Base-by-base conservation (phyloP, 2,113 vertebrate species). In the Petrocephalus microphthalmus region DNA sequence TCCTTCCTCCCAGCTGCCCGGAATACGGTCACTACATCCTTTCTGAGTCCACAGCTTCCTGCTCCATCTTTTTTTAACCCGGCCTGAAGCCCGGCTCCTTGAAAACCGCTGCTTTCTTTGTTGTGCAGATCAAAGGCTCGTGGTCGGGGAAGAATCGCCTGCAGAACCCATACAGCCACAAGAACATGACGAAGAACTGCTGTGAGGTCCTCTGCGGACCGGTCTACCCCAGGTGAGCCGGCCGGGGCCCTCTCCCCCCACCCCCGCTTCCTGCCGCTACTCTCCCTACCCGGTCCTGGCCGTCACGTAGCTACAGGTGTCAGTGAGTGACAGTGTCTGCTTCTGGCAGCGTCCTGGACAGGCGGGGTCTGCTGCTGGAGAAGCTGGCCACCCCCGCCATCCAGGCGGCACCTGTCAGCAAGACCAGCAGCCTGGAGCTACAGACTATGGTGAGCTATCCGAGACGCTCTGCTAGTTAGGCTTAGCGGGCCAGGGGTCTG, bases 91-190 rank as follows among this genome's bases (percentile, higher is more conserved):
- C 10, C 19, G 37, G 25, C 33, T 45, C 10, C 22, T 15, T 19
- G 86, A 25, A 51, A 88, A 3, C 19, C 57, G 25, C 37, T 53
- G 20, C 7, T 52, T 88, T 90, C 17, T 83, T 60, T 91, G 89
- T 51, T 90, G 7, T 84, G 56, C 94, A 99, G 98, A 99, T 99
- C 92, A 99, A 99, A 95, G 98, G 98, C 53, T 99, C 98, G 5
- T 99, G 98, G 98, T 99, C 98, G 22, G 98, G 98, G 64, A 99
- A 99, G 94, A 99, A 99, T 95, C 93, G 97, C 0, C 95, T 98
- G 88, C 97, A 99, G 94, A 99, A 99, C 94, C 98, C 98, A 7
- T 99, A 99, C 91, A 99, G 97, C 92, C 98, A 99, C 88, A 98
- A 97, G 90, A 99, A 99, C 94, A 93, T 99, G 67, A 90, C 98